phyloP scores from a whole-genome alignment of 2,113 vertebrate genomes.

The Cyprinodon tularosa region DNA sequence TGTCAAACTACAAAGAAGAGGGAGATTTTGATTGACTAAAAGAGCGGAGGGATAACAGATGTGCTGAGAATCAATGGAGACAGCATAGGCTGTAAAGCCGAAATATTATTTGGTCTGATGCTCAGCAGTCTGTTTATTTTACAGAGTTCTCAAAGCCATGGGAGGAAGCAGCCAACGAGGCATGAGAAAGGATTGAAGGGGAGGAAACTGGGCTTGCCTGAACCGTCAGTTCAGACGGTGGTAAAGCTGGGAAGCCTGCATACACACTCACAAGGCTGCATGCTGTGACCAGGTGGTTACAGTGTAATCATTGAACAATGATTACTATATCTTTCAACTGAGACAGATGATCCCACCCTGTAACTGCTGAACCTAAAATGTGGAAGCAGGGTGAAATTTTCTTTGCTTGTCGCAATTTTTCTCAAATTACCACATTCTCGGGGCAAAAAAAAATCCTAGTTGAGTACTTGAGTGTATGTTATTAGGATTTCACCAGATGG shows the following conservation, averaged over 20 bases:
- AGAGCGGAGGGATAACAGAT: constrained; percentile 1
- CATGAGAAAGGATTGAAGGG: constrained; percentile 21
- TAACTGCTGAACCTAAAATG: background rate
- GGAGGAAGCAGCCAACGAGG: constrained; percentile 41
- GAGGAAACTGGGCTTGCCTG: constrained; percentile 22
- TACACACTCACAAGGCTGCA: background rate
- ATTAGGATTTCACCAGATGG: background rate
- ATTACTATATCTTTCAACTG: constrained; percentile 5
- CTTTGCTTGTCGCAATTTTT: constrained; percentile 34
- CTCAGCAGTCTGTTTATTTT: constrained; percentile 48
- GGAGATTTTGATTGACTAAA: background rate
- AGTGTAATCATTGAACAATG: constrained; percentile 4
- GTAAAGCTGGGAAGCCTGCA: constrained; percentile 21
- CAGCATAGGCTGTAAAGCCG: constrained; percentile 18
- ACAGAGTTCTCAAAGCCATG: constrained; percentile 25
- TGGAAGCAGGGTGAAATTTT: constrained; percentile 1
- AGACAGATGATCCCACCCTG: constrained; percentile 11
- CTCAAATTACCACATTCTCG: background rate
- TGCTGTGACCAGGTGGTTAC: constrained; percentile 19
- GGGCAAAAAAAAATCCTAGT: too few species aligned
- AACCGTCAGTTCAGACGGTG: constrained; percentile 16
- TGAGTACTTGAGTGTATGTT: background rate
- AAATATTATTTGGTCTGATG: constrained; percentile 37
- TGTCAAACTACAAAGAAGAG: background rate
- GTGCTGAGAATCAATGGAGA: constrained; percentile 11